These are phyloP conservation scores for Arvicanthis niloticus DNA, from an alignment of 2,113 vertebrate genomes.

Conservation along the genomic window DNA sequence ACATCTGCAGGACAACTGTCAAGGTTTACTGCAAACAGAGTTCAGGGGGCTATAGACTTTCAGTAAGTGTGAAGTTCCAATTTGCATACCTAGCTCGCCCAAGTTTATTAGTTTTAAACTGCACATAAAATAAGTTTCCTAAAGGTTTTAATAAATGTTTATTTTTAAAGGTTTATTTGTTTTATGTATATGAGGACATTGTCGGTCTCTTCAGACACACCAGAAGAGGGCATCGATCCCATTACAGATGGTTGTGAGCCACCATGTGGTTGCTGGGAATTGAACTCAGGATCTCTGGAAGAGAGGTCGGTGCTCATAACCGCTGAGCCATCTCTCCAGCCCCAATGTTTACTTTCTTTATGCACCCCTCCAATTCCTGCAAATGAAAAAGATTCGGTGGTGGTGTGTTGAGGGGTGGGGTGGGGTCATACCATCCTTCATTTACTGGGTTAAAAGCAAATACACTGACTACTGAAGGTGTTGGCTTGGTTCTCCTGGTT, in stretches of 20 bases:
- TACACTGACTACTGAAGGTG: constrained; percentile 27
- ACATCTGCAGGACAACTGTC: background rate
- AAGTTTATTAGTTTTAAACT: constrained; percentile 57
- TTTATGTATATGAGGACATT: too few species aligned
- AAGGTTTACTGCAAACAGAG: background rate
- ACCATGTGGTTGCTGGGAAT: too few species aligned
- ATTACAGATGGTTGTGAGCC: too few species aligned
- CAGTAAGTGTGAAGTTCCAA: background rate
- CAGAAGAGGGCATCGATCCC: too few species aligned
- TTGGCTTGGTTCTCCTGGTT: constrained; percentile 9
- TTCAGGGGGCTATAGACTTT: background rate
- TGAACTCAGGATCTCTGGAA: too few species aligned
- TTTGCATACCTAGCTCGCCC: background rate
- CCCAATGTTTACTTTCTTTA: constrained; percentile 13
- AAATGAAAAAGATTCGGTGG: background rate
- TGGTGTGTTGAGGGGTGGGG: too few species aligned
- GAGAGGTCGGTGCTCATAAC: too few species aligned
- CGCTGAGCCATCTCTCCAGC: too few species aligned
- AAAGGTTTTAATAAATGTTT: background rate
- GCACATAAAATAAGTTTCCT: background rate
- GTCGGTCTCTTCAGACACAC: too few species aligned
- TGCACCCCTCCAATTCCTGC: background rate
- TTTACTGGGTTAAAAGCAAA: background rate
- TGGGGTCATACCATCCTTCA: background rate
- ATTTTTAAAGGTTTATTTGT: too few species aligned